Conservation (phyloP, 1,140 invertebrate species). For the Drosophila funebris region DNA sequence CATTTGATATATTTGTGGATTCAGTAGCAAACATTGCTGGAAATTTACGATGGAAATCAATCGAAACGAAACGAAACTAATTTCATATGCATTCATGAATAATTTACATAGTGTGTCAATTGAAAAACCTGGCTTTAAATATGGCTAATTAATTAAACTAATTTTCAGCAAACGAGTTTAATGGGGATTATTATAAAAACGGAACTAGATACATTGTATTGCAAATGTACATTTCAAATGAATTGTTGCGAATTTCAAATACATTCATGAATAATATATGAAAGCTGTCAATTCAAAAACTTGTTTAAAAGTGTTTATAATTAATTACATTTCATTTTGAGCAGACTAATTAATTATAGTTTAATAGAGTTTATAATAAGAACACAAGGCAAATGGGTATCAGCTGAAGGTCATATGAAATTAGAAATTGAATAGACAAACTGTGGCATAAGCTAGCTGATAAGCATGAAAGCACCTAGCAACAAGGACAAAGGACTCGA, state of each 20-base stretch:
- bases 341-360: neutral
- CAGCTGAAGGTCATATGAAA: constrained; percentile 13
- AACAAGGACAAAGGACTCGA: constrained; percentile 21
- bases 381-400: neutral
- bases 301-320: neutral
- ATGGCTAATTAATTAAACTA: neutral
- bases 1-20: constrained; percentile 1
- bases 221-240: too few species aligned
- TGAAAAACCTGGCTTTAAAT: neutral
- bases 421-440: constrained; percentile 2
- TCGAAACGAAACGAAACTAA: neutral
- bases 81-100: constrained; percentile 12
- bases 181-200: neutral
- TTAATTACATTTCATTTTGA: neutral
- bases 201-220: too few species aligned
- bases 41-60: neutral
- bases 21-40: neutral
- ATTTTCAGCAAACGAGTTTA: neutral
- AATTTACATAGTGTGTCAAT: constrained; percentile 1
- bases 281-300: neutral
- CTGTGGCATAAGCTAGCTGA: constrained; percentile 17
- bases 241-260: neutral
- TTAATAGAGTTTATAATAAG: neutral
- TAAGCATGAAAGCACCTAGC: neutral
- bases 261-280: neutral